These are phyloP conservation scores for Noctua janthina DNA, from an alignment of 2,888 invertebrate genomes.

Conservation along the genomic window DNA sequence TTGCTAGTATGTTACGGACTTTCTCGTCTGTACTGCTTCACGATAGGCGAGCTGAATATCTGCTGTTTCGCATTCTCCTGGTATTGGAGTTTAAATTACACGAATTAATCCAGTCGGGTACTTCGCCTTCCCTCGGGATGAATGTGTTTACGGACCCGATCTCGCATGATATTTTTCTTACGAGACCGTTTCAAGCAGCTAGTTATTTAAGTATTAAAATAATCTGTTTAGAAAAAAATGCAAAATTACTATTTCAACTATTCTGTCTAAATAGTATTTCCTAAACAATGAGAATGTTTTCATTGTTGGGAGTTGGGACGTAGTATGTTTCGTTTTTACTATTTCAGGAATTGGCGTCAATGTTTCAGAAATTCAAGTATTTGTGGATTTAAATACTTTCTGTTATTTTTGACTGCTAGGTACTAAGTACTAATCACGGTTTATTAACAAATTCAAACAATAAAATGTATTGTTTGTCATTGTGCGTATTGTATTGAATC, in stretches of 20 bases:
- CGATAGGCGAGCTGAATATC: constrained; percentile 73
- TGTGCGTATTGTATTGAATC: constrained; percentile 61
- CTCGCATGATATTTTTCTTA: constrained; percentile 70
- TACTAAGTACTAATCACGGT: constrained; percentile 27
- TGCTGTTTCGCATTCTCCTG: constrained; percentile 83
- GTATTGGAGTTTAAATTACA: constrained; percentile 87
- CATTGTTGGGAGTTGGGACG: constrained; percentile 36
- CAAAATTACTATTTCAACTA: constrained; percentile 3
- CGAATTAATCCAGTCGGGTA: constrained; percentile 84
- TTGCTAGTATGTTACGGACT: constrained; percentile 17
- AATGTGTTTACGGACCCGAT: constrained; percentile 74
- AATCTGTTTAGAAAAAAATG: constrained; percentile 19
- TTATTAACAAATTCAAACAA: constrained; percentile 54
- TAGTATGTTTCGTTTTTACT: constrained; percentile 51
- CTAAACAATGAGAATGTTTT: constrained; percentile 46
- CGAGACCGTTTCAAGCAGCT: constrained; percentile 39
- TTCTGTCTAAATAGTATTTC: constrained; percentile 16
- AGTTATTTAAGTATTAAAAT: constrained; percentile 17
- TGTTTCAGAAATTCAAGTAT: constrained; percentile 44
- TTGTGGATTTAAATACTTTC: constrained; percentile 26
- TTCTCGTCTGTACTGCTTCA: constrained; percentile 64
- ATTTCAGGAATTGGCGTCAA: constrained; percentile 38
- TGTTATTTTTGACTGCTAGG: constrained; percentile 18
- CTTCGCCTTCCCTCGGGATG: constrained; percentile 76
- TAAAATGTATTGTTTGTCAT: constrained; percentile 63